A percentile compares a stretch with the other conserved stretches of the same genome.
Conservation (phyloP, 2,113 vertebrate species). For the Patagioenas fasciata region DNA sequence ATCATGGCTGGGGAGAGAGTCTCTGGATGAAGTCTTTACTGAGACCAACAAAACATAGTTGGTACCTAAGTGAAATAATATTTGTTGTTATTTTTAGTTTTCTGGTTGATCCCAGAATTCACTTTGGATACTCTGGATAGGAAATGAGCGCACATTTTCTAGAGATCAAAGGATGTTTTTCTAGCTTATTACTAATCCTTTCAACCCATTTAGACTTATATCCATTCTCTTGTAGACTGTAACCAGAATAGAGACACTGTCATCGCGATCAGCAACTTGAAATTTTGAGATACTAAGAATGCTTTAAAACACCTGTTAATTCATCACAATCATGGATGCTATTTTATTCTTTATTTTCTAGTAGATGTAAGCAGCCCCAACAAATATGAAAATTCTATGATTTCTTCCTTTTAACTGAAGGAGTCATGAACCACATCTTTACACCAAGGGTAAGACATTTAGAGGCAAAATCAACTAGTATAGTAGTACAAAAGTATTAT, state of each 20-base stretch:
- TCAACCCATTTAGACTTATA: neutral
- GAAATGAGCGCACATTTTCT: neutral
- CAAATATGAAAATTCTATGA: neutral
- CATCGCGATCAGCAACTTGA: neutral
- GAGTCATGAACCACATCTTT: neutral
- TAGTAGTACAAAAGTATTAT: neutral
- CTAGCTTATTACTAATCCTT: neutral
- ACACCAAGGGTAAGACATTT: neutral
- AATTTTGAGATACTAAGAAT: neutral
- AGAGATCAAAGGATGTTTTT: neutral
- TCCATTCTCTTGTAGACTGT: neutral
- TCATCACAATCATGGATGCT: neutral
- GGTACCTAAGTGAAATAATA: neutral
- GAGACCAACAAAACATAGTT: neutral
- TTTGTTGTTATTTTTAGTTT: neutral
- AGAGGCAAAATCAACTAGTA: neutral
- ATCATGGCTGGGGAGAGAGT: neutral
- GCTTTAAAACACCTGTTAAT: neutral
- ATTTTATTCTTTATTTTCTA: neutral
- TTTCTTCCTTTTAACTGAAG: neutral
- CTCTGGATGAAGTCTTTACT: neutral
- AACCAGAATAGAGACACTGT: neutral
- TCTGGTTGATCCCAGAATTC: neutral
- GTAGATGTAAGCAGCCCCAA: neutral
- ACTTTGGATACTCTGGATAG: neutral